These are phyloP conservation scores for Junco hyemalis DNA, from an alignment of 2,113 vertebrate genomes.

Conservation along the genomic window DNA sequence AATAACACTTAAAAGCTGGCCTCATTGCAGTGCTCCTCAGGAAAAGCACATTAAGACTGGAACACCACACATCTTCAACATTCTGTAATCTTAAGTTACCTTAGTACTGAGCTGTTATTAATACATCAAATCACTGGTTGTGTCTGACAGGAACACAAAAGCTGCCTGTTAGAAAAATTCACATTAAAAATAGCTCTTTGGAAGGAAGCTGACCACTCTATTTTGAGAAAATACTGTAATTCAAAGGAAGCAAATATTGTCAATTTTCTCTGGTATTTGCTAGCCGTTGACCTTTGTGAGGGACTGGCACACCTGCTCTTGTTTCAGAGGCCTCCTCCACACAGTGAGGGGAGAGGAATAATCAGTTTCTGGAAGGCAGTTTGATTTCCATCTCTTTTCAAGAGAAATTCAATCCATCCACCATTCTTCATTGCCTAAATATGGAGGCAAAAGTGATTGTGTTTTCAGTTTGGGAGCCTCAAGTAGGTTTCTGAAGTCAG, in stretches of 20 bases:
- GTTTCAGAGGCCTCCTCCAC: not conserved
- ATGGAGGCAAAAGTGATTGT: not conserved
- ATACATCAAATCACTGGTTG: not conserved
- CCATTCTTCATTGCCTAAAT: not conserved
- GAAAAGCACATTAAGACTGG: not conserved
- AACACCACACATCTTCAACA: not conserved
- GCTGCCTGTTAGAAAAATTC: not conserved
- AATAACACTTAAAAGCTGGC: conserved; percentile 6
- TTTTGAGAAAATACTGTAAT: conserved; percentile 14
- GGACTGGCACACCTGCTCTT: not conserved
- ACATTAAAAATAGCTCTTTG: not conserved
- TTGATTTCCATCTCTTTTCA: not conserved
- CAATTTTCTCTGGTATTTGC: not conserved
- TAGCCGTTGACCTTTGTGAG: not conserved
- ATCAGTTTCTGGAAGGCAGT: not conserved
- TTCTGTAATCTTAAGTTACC: conserved; percentile 13
- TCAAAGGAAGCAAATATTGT: not conserved
- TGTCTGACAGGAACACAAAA: not conserved
- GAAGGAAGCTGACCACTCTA: not conserved
- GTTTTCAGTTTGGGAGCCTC: not conserved
- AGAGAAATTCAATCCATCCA: not conserved
- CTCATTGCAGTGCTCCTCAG: not conserved
- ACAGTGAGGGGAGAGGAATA: not conserved
- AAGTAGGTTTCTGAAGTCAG: not conserved
- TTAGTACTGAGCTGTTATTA: not conserved